Percentiles rank a stretch among this genome's conserved stretches.
Conservation (phyloP, 2,888 invertebrate genomes). For the Sarcophaga subvicina region DNA sequence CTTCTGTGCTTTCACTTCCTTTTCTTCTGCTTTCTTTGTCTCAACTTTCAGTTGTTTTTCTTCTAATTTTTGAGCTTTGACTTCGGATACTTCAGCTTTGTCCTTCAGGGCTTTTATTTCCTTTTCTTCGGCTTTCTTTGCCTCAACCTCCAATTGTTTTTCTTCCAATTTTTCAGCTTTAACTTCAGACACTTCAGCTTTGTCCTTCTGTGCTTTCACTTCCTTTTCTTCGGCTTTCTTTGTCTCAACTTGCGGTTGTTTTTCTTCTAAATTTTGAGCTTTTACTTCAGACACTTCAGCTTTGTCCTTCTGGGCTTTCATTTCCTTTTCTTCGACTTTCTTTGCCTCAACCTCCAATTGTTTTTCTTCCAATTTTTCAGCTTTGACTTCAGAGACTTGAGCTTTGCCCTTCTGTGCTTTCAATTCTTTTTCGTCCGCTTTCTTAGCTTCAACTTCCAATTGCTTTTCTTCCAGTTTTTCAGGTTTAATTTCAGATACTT, state of each 20-base stretch:
- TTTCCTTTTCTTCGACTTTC: neutral
- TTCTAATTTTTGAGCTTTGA: neutral
- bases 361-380: neutral
- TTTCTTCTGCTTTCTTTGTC: neutral
- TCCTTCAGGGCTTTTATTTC: neutral
- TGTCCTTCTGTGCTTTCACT: neutral
- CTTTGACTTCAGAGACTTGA: neutral
- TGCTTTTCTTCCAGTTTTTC: constrained; percentile 17
- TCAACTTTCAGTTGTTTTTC: neutral
- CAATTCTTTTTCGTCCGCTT: constrained; percentile 23
- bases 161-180: neutral
- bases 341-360: neutral
- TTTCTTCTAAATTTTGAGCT: neutral
- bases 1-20: neutral
- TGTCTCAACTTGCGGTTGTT: neutral
- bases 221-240: constrained; percentile 13
- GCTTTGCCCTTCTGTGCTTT: neutral
- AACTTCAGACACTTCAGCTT: neutral
- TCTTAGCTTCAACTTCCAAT: constrained; percentile 31
- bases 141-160: neutral
- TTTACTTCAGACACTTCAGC: neutral
- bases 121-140: neutral
- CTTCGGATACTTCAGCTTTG: constrained; percentile 1
- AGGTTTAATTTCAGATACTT: constrained; percentile 16
- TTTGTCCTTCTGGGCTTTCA: neutral